A percentile compares a stretch with the other conserved stretches of the same genome.
Evolutionary conservation across 1,140 invertebrate genomes (phyloP).

Genomic region (Ptiloglossa arizonensis): DNA sequence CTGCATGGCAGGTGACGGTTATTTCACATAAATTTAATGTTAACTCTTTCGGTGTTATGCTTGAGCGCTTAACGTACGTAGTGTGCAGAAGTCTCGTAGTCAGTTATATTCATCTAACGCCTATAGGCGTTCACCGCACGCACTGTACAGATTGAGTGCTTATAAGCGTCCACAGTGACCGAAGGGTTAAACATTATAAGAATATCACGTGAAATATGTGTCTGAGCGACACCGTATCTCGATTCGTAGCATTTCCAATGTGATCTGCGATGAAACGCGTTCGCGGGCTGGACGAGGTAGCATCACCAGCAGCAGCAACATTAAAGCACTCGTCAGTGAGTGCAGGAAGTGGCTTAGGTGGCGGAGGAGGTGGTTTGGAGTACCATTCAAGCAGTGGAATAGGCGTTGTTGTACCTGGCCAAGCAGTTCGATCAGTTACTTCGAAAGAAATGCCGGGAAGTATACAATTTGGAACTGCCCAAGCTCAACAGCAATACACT

Average conservation of each 20-base stretch:
- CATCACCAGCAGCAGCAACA: conserved; percentile 81
- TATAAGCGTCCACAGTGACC: background rate
- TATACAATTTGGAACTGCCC: conserved; percentile 78
- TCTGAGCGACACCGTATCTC: background rate
- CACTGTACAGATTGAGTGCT: background rate
- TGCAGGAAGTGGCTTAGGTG: conserved; percentile 74
- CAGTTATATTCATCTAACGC: background rate
- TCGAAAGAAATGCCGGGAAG: conserved; percentile 81
- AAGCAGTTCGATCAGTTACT: conserved; percentile 77
- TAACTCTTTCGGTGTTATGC: background rate
- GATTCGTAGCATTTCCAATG: conserved; percentile 81
- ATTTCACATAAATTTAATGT: background rate
- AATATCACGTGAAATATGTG: background rate
- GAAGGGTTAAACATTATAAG: background rate
- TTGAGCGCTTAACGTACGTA: background rate
- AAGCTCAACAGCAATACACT: conserved; percentile 79
- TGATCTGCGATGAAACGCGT: conserved; percentile 86
- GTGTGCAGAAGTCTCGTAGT: background rate
- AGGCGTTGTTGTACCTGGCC: conserved; percentile 77
- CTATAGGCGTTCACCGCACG: background rate
- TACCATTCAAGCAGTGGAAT: conserved; percentile 77
- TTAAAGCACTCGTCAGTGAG: conserved; percentile 77
- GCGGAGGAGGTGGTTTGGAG: conserved; percentile 71
- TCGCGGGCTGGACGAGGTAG: conserved; percentile 84
- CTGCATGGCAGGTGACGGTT: background rate